phyloP scores from a whole-genome alignment of 1,140 invertebrate species.

The Bombus waltoni region DNA sequence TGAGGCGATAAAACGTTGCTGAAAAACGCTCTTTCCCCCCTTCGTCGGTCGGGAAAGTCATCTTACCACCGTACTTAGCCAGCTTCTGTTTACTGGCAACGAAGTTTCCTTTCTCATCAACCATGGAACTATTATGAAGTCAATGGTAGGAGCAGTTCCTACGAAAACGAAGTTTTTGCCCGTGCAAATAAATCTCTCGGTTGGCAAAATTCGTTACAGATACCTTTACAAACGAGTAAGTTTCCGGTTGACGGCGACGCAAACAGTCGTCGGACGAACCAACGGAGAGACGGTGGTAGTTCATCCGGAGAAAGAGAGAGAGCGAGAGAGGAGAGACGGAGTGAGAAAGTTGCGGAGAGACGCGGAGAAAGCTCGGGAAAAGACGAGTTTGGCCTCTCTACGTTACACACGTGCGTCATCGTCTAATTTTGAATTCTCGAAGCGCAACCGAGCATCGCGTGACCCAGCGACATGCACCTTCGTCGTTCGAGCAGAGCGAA shows the following conservation, averaged over 20 bases:
- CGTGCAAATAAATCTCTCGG: neutral
- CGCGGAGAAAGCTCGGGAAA: neutral
- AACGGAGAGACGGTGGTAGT: neutral
- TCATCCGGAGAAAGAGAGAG: neutral
- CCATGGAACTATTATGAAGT: neutral
- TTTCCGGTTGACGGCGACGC: neutral
- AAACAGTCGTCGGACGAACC: neutral
- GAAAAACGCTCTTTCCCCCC: neutral
- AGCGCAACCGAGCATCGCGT: constrained; percentile 1
- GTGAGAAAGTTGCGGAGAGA: neutral
- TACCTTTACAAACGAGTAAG: neutral
- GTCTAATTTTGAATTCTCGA: constrained; percentile 34
- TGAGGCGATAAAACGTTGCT: neutral
- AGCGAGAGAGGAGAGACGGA: no score
- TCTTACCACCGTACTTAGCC: neutral
- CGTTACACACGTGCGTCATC: neutral
- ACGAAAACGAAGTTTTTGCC: neutral
- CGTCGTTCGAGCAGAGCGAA: neutral
- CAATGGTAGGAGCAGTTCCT: neutral
- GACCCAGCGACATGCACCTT: constrained; percentile 43
- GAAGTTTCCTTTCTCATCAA: neutral
- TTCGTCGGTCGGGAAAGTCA: neutral
- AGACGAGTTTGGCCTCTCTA: neutral
- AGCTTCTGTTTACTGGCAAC: neutral
- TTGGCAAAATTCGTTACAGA: neutral